phyloP scores from a whole-genome alignment of 2,797 vertebrate species.

The Synaphobranchus kaupii region DNA sequence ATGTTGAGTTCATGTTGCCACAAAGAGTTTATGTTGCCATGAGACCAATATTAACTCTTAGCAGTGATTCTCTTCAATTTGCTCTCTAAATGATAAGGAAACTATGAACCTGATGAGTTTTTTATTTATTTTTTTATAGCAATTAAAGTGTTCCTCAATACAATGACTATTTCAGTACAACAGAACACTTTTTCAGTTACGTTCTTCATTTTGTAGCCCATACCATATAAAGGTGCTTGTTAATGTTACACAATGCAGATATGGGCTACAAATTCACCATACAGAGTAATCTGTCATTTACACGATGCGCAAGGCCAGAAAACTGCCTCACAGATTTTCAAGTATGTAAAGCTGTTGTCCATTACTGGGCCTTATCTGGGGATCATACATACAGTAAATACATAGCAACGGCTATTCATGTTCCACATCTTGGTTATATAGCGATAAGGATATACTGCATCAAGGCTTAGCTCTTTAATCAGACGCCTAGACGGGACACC shows the following conservation, averaged over 20 bases:
- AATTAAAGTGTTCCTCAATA: not conserved
- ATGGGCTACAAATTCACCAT: not conserved
- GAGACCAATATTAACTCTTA: not conserved
- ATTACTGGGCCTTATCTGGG: not conserved
- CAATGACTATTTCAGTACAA: not conserved
- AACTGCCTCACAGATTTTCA: not conserved
- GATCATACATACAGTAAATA: not conserved
- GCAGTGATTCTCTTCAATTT: not conserved
- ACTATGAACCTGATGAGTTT: not conserved
- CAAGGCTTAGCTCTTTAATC: not conserved
- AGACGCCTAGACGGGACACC: not conserved
- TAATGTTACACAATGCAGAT: not conserved
- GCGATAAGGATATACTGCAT: not conserved
- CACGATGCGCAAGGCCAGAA: not conserved
- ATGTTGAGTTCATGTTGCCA: too few species aligned
- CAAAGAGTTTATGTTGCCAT: not conserved
- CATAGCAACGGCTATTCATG: not conserved
- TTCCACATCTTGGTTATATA: not conserved
- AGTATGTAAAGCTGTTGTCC: not conserved
- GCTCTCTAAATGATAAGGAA: not conserved
- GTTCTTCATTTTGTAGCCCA: not conserved
- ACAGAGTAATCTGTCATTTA: not conserved
- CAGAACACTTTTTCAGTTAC: not conserved
- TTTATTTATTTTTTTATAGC: not conserved
- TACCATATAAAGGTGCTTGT: not conserved